phyloP scores from a whole-genome alignment of 2,797 vertebrate species.

The Artibeus lituratus region DNA sequence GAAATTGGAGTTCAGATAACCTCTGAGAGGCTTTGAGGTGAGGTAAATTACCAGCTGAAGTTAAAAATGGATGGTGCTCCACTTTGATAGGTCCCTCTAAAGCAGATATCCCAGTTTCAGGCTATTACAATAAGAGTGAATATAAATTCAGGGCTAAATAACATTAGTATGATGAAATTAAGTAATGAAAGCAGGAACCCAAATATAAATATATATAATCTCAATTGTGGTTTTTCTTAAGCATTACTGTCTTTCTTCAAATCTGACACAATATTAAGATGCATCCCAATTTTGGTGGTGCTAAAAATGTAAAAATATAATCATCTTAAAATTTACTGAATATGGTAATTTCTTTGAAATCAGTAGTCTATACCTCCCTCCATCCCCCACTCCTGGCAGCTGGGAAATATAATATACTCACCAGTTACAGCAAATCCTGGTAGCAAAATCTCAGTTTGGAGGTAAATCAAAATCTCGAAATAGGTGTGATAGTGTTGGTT shows the following conservation, averaged over 20 bases:
- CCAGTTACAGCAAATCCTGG: neutral
- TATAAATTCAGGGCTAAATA: neutral
- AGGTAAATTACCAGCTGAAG: conserved; percentile 2
- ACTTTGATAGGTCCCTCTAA: neutral
- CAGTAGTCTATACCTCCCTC: neutral
- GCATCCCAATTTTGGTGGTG: neutral
- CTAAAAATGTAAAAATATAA: neutral
- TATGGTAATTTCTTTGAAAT: conserved; percentile 17
- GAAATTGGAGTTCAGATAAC: neutral
- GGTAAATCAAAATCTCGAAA: neutral
- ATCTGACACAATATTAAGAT: neutral
- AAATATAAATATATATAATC: neutral
- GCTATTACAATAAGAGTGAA: neutral
- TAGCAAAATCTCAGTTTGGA: neutral
- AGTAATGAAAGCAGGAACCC: neutral
- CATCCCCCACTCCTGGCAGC: neutral
- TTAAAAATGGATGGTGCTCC: neutral
- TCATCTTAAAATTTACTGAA: neutral
- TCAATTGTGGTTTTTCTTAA: conserved; percentile 12
- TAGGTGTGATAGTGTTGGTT: neutral
- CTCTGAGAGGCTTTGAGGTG: neutral
- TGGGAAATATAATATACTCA: neutral
- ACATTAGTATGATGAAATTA: neutral
- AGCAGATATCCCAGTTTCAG: neutral
- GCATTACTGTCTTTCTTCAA: neutral